Evolutionary conservation across 2,888 invertebrate genomes (phyloP).

Genomic region (Coelinius sp.): DNA sequence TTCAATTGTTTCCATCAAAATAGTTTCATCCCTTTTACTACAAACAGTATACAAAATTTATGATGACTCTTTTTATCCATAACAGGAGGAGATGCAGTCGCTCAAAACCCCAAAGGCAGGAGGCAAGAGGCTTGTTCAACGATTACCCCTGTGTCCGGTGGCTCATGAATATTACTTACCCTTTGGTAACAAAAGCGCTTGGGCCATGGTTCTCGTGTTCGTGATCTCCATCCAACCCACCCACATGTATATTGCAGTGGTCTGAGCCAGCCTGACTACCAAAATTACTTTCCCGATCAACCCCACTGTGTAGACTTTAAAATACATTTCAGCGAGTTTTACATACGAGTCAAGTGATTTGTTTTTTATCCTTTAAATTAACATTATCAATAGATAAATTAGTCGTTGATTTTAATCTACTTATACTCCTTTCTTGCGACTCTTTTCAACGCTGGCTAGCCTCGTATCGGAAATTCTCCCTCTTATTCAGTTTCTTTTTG

Average conservation of each 20-base stretch:
- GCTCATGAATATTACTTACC: slow-evolving; percentile 49
- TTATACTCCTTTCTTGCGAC: background rate
- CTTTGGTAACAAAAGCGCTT: slow-evolving; percentile 23
- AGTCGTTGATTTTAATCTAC: background rate
- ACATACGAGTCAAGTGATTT: slow-evolving; percentile 8
- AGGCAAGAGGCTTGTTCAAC: slow-evolving; percentile 44
- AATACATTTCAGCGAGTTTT: slow-evolving; percentile 9
- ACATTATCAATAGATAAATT: background rate
- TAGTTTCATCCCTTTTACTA: background rate
- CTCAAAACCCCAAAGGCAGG: slow-evolving; percentile 22
- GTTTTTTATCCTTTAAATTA: slow-evolving; percentile 6
- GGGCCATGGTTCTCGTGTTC: slow-evolving; percentile 2
- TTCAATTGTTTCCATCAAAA: background rate
- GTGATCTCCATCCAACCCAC: slow-evolving; percentile 3
- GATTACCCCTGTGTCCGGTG: slow-evolving; percentile 46
- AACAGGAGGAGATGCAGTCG: background rate
- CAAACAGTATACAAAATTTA: background rate
- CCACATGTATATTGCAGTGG: slow-evolving; percentile 21
- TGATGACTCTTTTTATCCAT: background rate
- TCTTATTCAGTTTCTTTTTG: background rate
- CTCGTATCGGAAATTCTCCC: background rate
- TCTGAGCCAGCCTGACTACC: background rate
- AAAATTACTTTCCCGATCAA: slow-evolving; percentile 35
- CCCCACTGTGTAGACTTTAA: slow-evolving; percentile 6
- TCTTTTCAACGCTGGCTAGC: background rate